phyloP scores from a whole-genome alignment of 2,888 invertebrate genomes.

The Nipponacmea schrenckii region DNA sequence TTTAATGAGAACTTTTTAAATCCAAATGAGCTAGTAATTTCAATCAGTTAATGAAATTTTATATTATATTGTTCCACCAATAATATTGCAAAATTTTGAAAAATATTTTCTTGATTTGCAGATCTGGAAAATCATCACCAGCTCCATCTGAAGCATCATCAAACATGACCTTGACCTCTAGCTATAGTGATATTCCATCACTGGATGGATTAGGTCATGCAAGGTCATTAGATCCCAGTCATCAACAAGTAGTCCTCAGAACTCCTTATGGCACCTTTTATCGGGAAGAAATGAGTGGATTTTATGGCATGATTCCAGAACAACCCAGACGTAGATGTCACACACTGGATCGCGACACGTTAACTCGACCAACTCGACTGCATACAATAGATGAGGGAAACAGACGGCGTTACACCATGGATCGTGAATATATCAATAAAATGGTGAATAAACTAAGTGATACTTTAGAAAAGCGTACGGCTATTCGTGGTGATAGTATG shows the following conservation, averaged over 20 bases:
- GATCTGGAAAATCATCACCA: conserved; percentile 49
- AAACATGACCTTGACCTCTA: conserved; percentile 39
- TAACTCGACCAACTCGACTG: conserved; percentile 47
- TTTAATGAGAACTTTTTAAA: too few relatives aligned
- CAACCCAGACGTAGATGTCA: conserved; percentile 56
- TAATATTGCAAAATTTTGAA: too few relatives aligned
- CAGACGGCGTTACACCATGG: conserved; percentile 52
- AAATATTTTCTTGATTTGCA: conserved; percentile 21
- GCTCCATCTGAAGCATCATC: conserved; percentile 48
- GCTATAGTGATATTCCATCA: conserved; percentile 36
- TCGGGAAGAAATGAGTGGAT: conserved; percentile 53
- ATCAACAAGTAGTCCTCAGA: conserved; percentile 54
- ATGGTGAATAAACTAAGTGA: conserved; percentile 54
- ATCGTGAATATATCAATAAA: conserved; percentile 57
- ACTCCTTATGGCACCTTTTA: conserved; percentile 60
- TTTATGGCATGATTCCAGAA: conserved; percentile 51
- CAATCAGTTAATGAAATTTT: too few relatives aligned
- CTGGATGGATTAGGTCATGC: conserved; percentile 37
- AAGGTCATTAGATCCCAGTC: conserved; percentile 18
- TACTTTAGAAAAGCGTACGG: conserved; percentile 47
- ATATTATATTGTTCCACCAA: too few relatives aligned
- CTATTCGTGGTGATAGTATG: conserved; percentile 50
- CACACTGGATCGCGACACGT: conserved; percentile 55
- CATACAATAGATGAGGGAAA: conserved; percentile 59
- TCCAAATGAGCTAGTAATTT: too few relatives aligned